Conservation (phyloP, 2,797 vertebrate species). For the Gymnodraco acuticeps region DNA sequence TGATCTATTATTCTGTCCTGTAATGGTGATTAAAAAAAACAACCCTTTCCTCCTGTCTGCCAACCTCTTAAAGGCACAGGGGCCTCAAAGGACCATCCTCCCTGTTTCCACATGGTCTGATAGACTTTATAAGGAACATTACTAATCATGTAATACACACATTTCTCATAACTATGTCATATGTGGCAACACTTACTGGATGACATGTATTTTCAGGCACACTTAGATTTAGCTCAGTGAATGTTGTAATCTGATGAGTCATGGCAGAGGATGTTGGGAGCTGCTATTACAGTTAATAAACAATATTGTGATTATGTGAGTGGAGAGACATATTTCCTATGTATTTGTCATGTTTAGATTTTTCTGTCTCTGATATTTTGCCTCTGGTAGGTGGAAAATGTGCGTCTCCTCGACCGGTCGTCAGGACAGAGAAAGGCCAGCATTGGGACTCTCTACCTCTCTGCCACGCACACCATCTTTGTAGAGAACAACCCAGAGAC, state of each 20-base stretch:
- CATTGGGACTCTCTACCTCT: constrained; percentile 93
- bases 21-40: constrained; percentile 16
- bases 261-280: neutral
- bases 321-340: neutral
- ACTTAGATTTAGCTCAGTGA: constrained; percentile 1
- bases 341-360: neutral
- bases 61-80: neutral
- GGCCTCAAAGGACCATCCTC: neutral
- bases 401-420: constrained; percentile 88
- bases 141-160: neutral
- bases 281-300: neutral
- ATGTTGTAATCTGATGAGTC: neutral
- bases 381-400: constrained; percentile 91
- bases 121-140: neutral
- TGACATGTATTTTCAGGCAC: neutral
- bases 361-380: neutral
- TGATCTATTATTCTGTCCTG: neutral
- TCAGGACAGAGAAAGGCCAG: constrained; percentile 87
- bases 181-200: neutral
- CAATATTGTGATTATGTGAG: neutral
- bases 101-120: neutral
- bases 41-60: constrained; percentile 21
- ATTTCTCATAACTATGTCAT: neutral
- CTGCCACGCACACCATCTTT: constrained; percentile 95
- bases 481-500: constrained; percentile 92